A percentile compares a stretch with the other conserved stretches of the same genome.
phyloP scores from a whole-genome alignment of 1,140 invertebrate species.

The Rhyacophila brunnea region DNA sequence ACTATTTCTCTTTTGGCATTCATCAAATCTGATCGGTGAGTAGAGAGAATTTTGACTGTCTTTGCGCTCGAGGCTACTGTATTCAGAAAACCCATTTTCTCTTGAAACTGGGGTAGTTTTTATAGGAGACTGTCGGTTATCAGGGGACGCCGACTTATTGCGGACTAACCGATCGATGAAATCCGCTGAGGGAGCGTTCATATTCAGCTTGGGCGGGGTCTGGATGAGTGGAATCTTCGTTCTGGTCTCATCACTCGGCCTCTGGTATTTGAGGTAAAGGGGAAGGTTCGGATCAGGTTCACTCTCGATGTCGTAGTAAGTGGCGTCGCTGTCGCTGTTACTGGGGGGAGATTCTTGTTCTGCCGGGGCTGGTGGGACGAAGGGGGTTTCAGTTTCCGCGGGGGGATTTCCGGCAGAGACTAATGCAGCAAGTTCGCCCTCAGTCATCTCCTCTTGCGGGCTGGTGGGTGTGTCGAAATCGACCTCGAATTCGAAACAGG shows the following conservation, averaged over 20 bases:
- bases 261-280: conserved; percentile 42
- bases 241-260: conserved; percentile 38
- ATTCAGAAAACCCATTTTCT: conserved; percentile 50
- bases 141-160: conserved; percentile 19
- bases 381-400: conserved; percentile 54
- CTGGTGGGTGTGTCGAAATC: conserved; percentile 65
- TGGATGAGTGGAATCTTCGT: not conserved
- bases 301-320: conserved; percentile 49
- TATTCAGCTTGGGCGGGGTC: conserved; percentile 14
- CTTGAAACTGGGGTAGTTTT: conserved; percentile 46
- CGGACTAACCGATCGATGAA: conserved; percentile 25
- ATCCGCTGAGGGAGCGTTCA: conserved; percentile 18
- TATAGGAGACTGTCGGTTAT: conserved; percentile 40
- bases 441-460: conserved; percentile 60
- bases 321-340: conserved; percentile 44
- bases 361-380: conserved; percentile 45
- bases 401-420: conserved; percentile 47
- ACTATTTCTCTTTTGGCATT: conserved; percentile 48
- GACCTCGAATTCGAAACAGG: conserved; percentile 60
- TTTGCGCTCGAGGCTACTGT: conserved; percentile 34
- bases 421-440: conserved; percentile 46
- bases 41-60: conserved; percentile 38
- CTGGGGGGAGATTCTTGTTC: conserved; percentile 23
- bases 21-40: conserved; percentile 54
- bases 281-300: conserved; percentile 40